phyloP scores from a whole-genome alignment of 2,888 invertebrate genomes.

The Sesia bembeciformis region DNA sequence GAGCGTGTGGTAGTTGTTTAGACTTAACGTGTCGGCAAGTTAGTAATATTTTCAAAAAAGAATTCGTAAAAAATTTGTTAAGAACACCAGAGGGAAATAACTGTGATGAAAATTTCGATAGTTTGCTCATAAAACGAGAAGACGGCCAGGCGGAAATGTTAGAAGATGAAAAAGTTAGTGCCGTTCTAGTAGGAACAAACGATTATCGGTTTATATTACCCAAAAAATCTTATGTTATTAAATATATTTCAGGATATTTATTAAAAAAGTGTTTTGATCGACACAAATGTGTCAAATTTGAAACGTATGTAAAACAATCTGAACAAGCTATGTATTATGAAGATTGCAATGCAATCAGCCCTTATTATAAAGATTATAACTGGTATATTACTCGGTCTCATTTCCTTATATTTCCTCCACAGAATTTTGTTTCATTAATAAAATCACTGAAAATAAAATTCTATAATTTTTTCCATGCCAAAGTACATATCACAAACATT shows the following conservation, averaged over 20 bases:
- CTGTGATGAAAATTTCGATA: neutral
- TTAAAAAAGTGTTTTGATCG: neutral
- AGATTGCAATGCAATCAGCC: too few species aligned
- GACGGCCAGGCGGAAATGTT: neutral
- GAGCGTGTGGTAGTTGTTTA: slow-evolving; percentile 4
- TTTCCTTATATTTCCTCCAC: too few species aligned
- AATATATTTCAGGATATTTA: neutral
- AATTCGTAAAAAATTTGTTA: slow-evolving; percentile 4
- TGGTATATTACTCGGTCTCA: too few species aligned
- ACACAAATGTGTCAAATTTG: neutral
- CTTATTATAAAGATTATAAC: too few species aligned
- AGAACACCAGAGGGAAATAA: neutral
- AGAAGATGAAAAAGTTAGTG: neutral
- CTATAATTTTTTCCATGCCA: slow-evolving; percentile 9
- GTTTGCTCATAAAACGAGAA: neutral
- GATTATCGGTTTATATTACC: neutral
- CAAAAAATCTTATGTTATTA: neutral
- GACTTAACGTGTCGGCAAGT: slow-evolving; percentile 9
- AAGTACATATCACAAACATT: slow-evolving; percentile 8
- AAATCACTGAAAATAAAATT: slow-evolving; percentile 10
- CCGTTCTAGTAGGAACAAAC: neutral
- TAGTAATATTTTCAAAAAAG: slow-evolving; percentile 7
- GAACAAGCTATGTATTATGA: too few species aligned
- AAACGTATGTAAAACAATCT: neutral
- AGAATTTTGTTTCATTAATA: too few species aligned